Conservation (phyloP, 2,888 invertebrate species). For the Hypena proboscidalis region DNA sequence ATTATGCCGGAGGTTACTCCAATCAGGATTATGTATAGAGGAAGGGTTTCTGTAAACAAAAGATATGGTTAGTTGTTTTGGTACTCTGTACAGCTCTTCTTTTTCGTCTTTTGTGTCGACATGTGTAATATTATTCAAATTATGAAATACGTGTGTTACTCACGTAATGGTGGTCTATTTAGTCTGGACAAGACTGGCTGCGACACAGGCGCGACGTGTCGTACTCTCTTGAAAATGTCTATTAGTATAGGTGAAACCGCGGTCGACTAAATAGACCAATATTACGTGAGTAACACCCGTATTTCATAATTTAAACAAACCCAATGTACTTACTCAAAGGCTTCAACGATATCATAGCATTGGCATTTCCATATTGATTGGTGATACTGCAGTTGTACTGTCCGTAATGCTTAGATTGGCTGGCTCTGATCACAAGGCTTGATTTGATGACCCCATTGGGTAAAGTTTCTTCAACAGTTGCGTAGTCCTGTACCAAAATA, state of each 20-base stretch:
- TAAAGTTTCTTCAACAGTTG: conserved; percentile 88
- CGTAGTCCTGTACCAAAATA: conserved; percentile 86
- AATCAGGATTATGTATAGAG: conserved; percentile 92
- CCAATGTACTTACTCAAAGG: conserved; percentile 92
- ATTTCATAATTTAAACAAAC: not conserved
- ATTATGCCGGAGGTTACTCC: conserved; percentile 94
- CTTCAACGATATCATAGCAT: conserved; percentile 92
- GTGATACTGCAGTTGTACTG: conserved; percentile 97
- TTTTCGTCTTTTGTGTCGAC: no score
- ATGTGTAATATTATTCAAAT: no score
- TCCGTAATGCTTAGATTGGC: conserved; percentile 94
- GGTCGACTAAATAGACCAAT: no score
- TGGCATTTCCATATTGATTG: conserved; percentile 95
- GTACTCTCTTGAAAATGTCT: no score
- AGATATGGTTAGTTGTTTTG: no score
- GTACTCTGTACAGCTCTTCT: no score
- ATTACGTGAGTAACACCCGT: not conserved
- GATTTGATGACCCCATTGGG: conserved; percentile 92
- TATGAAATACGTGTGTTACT: no score
- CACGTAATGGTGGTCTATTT: no score
- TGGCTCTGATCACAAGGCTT: conserved; percentile 93
- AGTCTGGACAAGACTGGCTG: no score
- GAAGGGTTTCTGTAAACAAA: conserved; percentile 88
- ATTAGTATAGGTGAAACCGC: no score
- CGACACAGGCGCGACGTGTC: no score